Conservation (phyloP, 2,888 invertebrate genomes). For the Hirudinaria manillensis region DNA sequence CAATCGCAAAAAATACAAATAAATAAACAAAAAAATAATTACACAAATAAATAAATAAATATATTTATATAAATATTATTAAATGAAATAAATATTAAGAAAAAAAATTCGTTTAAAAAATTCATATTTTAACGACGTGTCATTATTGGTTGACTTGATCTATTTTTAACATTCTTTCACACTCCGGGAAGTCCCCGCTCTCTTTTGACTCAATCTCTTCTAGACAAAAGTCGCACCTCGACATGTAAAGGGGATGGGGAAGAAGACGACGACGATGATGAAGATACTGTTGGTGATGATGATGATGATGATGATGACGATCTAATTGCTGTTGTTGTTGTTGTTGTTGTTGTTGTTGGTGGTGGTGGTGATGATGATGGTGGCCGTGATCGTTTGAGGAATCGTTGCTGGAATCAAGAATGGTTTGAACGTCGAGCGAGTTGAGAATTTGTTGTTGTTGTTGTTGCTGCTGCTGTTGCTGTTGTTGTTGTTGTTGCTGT, state of each 20-base stretch:
- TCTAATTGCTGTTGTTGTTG: neutral
- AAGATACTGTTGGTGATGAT: neutral
- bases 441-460: neutral
- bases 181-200: neutral
- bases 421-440: neutral
- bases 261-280: neutral
- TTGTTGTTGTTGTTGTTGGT: neutral
- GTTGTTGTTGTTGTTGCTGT: neutral
- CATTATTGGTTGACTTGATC: neutral
- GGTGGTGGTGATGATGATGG: neutral
- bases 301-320: slow-evolving; percentile 7
- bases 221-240: slow-evolving; percentile 5
- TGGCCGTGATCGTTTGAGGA: neutral
- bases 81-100: too few relatives aligned
- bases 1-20: too few relatives aligned
- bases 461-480: neutral
- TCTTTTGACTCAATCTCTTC: neutral
- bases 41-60: too few relatives aligned
- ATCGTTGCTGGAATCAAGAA: neutral
- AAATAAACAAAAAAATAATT: too few relatives aligned
- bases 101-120: too few relatives aligned
- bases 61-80: too few relatives aligned
- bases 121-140: too few relatives aligned
- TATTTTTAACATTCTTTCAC: slow-evolving; percentile 4
- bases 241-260: neutral